These are phyloP conservation scores for Exephanes ischioxanthus DNA, from an alignment of 2,888 invertebrate genomes.

Conservation along the genomic window DNA sequence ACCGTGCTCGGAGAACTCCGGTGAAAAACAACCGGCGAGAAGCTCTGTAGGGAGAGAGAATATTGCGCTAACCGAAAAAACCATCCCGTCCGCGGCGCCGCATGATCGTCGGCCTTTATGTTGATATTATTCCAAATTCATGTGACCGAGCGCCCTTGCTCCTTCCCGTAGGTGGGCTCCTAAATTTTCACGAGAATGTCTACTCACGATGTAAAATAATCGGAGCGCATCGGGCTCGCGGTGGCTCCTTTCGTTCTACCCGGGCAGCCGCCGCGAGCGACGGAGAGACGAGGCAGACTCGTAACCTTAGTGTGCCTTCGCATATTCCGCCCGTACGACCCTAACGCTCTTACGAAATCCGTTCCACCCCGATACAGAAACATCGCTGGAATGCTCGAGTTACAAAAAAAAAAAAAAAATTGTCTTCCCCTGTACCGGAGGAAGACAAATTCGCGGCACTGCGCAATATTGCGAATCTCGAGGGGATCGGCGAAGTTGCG, in stretches of 20 bases:
- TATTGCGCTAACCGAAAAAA: slow-evolving; percentile 54
- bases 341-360: slow-evolving; percentile 43
- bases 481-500: slow-evolving; percentile 3
- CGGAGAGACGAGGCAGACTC: slow-evolving; percentile 17
- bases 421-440: slow-evolving; percentile 4
- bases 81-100: slow-evolving; percentile 41
- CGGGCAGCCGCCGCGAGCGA: slow-evolving; percentile 14
- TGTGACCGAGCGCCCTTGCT: slow-evolving; percentile 57
- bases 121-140: slow-evolving; percentile 72
- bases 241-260: slow-evolving; percentile 29
- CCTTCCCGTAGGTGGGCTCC: slow-evolving; percentile 51
- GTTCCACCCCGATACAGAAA: slow-evolving; percentile 9
- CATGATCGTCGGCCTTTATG: slow-evolving; percentile 71
- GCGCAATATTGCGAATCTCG: neutral
- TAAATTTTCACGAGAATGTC: slow-evolving; percentile 72
- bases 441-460: slow-evolving; percentile 3
- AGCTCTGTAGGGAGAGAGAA: slow-evolving; percentile 44
- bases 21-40: slow-evolving; percentile 51
- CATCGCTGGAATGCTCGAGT: neutral
- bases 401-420: slow-evolving; percentile 16
- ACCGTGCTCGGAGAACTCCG: slow-evolving; percentile 48
- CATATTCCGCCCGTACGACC: slow-evolving; percentile 46
- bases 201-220: slow-evolving; percentile 70
- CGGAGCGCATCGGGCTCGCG: slow-evolving; percentile 52
- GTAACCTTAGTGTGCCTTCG: slow-evolving; percentile 40